Evolutionary conservation across 2,113 vertebrate genomes (phyloP).

Genomic region (Rhombomys opimus): DNA sequence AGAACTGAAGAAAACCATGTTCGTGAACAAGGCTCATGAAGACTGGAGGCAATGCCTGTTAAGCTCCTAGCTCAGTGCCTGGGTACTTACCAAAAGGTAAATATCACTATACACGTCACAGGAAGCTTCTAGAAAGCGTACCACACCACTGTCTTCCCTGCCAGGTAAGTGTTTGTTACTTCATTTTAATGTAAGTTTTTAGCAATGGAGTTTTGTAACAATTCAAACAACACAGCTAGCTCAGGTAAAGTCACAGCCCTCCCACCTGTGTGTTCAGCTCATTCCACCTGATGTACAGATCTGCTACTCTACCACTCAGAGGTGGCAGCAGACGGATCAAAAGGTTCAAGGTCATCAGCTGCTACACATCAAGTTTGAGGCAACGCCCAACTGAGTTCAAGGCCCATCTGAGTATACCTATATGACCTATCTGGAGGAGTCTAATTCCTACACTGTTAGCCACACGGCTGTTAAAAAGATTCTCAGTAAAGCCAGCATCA

Average conservation of each 20-base stretch:
- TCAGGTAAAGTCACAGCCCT: background rate
- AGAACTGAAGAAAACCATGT: conserved; percentile 44
- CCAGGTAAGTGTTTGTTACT: background rate
- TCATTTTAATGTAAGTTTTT: conserved; percentile 23
- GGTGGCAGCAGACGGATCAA: too few relatives aligned
- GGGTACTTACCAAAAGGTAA: background rate
- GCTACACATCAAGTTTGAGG: background rate
- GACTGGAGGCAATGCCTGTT: background rate
- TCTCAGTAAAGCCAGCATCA: background rate
- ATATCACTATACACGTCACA: background rate
- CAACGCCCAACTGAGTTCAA: background rate
- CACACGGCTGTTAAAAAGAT: background rate
- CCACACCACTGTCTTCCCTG: background rate
- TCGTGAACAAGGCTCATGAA: conserved; percentile 31
- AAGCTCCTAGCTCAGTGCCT: conserved; percentile 4
- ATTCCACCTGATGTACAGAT: background rate
- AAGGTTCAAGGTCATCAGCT: too few relatives aligned
- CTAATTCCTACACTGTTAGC: background rate
- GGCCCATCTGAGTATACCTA: background rate
- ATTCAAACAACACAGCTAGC: background rate
- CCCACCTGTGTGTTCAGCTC: background rate
- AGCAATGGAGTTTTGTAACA: background rate
- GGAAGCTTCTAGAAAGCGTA: background rate
- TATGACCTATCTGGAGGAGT: background rate
- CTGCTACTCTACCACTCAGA: background rate